phyloP scores from a whole-genome alignment of 2,113 vertebrate species.

The Hirundichthys speculiger region DNA sequence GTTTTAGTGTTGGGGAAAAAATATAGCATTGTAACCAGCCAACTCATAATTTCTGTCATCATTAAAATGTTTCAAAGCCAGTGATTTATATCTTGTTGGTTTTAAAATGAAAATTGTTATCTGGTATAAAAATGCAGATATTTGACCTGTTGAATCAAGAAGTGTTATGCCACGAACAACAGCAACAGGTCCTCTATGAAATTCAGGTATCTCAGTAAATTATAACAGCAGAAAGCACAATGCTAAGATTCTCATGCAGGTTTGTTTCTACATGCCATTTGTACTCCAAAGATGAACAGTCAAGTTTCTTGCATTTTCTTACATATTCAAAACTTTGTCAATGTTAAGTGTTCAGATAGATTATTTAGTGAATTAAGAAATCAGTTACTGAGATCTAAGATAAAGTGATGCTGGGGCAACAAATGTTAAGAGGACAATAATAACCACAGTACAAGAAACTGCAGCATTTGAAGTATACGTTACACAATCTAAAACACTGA shows the following conservation, averaged over 20 bases:
- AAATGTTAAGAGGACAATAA: no score
- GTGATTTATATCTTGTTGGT: not conserved
- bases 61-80: slow-evolving; percentile 37
- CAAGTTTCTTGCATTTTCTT: no score
- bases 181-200: not conserved
- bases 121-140: not conserved
- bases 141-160: not conserved
- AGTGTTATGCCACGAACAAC: not conserved
- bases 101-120: not conserved
- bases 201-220: not conserved
- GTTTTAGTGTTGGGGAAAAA: slow-evolving; percentile 14
- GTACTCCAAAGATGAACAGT: not conserved
- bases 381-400: no score
- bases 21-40: not conserved
- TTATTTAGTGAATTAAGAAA: no score
- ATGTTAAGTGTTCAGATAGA: no score
- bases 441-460: no score
- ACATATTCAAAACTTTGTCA: no score
- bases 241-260: not conserved
- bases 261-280: not conserved
- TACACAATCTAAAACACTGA: no score
- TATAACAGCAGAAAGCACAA: not conserved
- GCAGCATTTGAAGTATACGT: no score
- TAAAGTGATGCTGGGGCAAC: no score
- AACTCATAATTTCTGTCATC: slow-evolving; percentile 10